Evolutionary conservation across 2,888 invertebrate species (phyloP).

Genomic region (Pseudoips prasinana): DNA sequence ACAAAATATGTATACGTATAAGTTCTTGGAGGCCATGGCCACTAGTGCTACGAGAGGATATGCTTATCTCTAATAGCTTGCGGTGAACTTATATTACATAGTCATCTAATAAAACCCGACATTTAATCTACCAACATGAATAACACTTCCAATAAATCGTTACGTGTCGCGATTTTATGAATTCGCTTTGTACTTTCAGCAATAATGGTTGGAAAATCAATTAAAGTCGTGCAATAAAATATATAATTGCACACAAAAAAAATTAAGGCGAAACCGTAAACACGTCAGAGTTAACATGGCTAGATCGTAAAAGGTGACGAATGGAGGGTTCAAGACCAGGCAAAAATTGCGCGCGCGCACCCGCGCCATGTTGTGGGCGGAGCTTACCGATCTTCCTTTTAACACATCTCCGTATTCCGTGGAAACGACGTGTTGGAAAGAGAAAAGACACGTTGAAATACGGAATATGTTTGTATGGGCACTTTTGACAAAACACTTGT

Average conservation of each 20-base stretch:
- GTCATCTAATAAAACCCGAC: slow-evolving; percentile 22
- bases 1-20: no score
- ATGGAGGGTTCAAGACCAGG: slow-evolving; percentile 72
- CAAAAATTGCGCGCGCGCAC: slow-evolving; percentile 40
- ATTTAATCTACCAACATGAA: slow-evolving; percentile 23
- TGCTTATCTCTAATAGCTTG: slow-evolving; percentile 19
- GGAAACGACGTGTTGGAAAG: slow-evolving; percentile 49
- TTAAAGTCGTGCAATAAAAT: slow-evolving; percentile 51
- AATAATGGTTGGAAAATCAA: slow-evolving; percentile 47
- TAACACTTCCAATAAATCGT: slow-evolving; percentile 28
- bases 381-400: slow-evolving; percentile 51
- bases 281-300: slow-evolving; percentile 61
- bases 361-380: slow-evolving; percentile 74
- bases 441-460: slow-evolving; percentile 42
- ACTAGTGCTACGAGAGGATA: slow-evolving; percentile 15
- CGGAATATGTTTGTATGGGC: slow-evolving; percentile 17
- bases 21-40: slow-evolving; percentile 24
- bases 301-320: slow-evolving; percentile 71
- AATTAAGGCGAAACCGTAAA: slow-evolving; percentile 71
- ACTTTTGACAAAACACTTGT: no score
- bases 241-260: slow-evolving; percentile 57
- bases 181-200: slow-evolving; percentile 38
- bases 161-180: slow-evolving; percentile 18
- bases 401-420: slow-evolving; percentile 24
- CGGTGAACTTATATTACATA: slow-evolving; percentile 20